Evolutionary conservation across 35 echinoderm and acorn worm species (phyloP).

Genomic region (Ophioderma brevispina): DNA sequence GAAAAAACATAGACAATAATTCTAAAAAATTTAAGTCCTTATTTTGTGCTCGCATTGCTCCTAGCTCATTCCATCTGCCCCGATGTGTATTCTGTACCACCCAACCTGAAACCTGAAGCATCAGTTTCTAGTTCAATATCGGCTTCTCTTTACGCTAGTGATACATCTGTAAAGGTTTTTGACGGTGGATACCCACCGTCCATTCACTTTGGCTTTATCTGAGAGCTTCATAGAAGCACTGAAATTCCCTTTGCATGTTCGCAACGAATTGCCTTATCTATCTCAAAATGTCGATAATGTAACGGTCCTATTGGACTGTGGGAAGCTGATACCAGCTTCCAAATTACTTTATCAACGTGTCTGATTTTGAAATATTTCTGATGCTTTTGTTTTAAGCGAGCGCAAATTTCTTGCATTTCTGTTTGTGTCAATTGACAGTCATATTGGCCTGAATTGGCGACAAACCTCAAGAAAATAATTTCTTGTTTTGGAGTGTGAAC

Average conservation of each 20-base stretch:
- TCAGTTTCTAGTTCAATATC: slow-evolving; percentile 39
- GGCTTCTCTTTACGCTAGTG: slow-evolving; percentile 17
- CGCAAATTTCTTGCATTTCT: too few relatives aligned
- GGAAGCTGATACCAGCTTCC: slow-evolving; percentile 69
- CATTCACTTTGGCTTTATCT: slow-evolving; percentile 39
- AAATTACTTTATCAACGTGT: slow-evolving; percentile 49
- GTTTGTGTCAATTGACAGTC: too few relatives aligned
- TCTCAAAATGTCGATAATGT: slow-evolving; percentile 64
- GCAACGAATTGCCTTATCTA: slow-evolving; percentile 44
- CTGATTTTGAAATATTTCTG: too few relatives aligned
- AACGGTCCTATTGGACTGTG: slow-evolving; percentile 51
- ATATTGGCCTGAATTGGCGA: too few relatives aligned
- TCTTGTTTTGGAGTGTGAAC: too few relatives aligned
- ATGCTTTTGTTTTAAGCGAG: too few relatives aligned
- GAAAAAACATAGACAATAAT: slow-evolving; percentile 22
- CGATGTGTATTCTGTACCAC: slow-evolving; percentile 52
- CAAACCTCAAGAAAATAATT: too few relatives aligned
- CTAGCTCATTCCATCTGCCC: slow-evolving; percentile 51
- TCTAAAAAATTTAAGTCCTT: slow-evolving; percentile 57
- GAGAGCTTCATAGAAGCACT: slow-evolving; percentile 51
- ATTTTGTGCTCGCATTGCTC: not conserved
- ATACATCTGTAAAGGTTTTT: not conserved
- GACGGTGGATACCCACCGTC: slow-evolving; percentile 67
- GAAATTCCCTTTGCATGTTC: slow-evolving; percentile 60
- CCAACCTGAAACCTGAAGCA: slow-evolving; percentile 56